A percentile compares a stretch with the other conserved stretches of the same genome.
phyloP scores from a whole-genome alignment of 2,888 invertebrate genomes.

The Drosophila quasianomalipes region DNA sequence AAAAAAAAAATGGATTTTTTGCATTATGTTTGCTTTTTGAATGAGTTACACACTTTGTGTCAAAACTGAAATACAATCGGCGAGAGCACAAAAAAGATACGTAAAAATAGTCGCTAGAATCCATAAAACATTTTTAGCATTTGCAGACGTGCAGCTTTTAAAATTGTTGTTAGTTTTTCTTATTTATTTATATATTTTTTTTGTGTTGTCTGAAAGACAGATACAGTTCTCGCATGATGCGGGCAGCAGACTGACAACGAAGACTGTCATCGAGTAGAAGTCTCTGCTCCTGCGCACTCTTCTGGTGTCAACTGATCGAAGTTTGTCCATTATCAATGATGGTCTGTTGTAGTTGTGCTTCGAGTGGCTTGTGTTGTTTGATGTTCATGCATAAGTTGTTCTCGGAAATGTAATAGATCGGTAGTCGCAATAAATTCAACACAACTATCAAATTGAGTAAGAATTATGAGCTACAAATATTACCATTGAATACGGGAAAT shows the following conservation, averaged over 20 bases:
- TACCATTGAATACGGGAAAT: not conserved
- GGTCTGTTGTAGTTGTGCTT: conserved; percentile 13
- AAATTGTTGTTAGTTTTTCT: conserved; percentile 47
- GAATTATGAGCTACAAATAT: conserved; percentile 15
- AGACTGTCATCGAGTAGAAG: conserved; percentile 41
- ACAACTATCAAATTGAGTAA: conserved; percentile 28
- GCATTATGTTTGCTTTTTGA: not conserved
- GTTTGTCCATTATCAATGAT: conserved; percentile 39
- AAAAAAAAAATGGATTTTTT: not conserved
- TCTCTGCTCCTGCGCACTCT: conserved; percentile 27
- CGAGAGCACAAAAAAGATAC: conserved; percentile 17
- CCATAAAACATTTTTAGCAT: conserved; percentile 79
- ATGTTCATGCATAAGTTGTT: conserved; percentile 17
- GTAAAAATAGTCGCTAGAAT: conserved; percentile 48
- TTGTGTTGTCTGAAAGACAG: conserved; percentile 38
- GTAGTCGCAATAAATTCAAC: conserved; percentile 24
- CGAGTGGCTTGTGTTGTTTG: conserved; percentile 16
- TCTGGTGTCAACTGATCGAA: conserved; percentile 46
- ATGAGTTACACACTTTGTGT: not conserved
- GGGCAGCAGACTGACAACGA: conserved; percentile 64
- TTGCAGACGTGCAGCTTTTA: conserved; percentile 76
- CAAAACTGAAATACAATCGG: not conserved
- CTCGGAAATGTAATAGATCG: conserved; percentile 29
- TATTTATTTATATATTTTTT: conserved; percentile 34
- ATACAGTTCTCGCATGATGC: conserved; percentile 60